Conservation (phyloP, 2,888 invertebrate species). For the Drymonia ruficornis region DNA sequence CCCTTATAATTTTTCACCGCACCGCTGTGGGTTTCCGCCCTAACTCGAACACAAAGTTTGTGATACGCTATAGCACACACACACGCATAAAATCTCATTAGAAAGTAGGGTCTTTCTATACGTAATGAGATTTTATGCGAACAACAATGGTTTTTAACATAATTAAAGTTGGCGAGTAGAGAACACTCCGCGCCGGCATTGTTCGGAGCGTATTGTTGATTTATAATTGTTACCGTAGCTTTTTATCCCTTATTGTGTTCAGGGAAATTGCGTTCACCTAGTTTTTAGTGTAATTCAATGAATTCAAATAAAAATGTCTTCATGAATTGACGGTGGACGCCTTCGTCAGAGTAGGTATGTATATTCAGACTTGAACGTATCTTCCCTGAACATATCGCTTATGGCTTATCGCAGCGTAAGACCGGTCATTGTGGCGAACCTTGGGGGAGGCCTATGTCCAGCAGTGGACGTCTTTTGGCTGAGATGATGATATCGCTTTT, state of each 20-base stretch:
- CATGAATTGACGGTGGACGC: too few species aligned
- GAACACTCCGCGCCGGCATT: conserved; percentile 32
- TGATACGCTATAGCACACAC: neutral
- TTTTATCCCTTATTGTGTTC: conserved; percentile 36
- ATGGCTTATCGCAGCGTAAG: too few species aligned
- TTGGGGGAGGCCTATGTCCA: too few species aligned
- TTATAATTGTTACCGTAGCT: conserved; percentile 52
- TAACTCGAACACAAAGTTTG: too few species aligned
- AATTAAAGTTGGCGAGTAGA: conserved; percentile 51
- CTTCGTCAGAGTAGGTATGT: too few species aligned
- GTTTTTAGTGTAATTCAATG: conserved; percentile 29
- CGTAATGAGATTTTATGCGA: conserved; percentile 3
- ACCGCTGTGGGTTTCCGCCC: too few species aligned
- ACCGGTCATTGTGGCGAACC: too few species aligned
- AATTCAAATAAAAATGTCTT: conserved; percentile 7
- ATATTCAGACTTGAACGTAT: too few species aligned
- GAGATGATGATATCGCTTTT: too few species aligned
- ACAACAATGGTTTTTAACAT: conserved; percentile 51
- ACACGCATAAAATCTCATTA: conserved; percentile 33
- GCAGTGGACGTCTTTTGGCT: too few species aligned
- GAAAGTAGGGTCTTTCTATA: conserved; percentile 10
- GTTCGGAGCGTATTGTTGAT: conserved; percentile 49
- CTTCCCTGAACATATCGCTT: too few species aligned
- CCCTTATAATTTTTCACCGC: too few species aligned
- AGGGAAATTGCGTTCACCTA: conserved; percentile 30